Base-by-base conservation (phyloP, 2,797 vertebrate genomes). In the Danio aesculapii region DNA sequence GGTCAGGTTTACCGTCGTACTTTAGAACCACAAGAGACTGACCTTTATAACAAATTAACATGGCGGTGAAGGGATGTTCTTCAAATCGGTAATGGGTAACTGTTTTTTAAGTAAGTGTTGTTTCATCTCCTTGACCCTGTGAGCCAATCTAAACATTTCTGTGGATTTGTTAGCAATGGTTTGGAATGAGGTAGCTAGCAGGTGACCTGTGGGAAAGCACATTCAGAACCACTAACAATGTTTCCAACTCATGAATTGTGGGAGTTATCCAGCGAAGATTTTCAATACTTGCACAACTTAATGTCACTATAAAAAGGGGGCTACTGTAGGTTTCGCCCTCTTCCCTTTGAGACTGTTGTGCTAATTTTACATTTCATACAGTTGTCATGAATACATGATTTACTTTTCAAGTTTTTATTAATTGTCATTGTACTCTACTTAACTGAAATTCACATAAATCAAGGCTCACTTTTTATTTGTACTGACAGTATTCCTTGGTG, bases 11-110 rank as follows among this genome's bases (percentile, higher is more conserved):
- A 58, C 52, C 68, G 19, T 44, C 11, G 11, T 67, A n/a, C 16
- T 66, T 68, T 68, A 57, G 21, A 77, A 58, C 30, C 53, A 44
- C 77, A 62, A 59, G 46, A 21, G 61, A 79, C 67, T 49, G 58
- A 63, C 55, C 50, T 30, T 68, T 41, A 6, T 59, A 68, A 58
- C 8, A n/a, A 66, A 77, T 70, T 8, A 17, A 19, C 14, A 16
- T 62, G 13, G 57, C 41, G 67, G 67, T 79, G 77, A 72, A 44
- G 77, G 77, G 68, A 62, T 72, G 11, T 55, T 61, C 47, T 72
- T 66, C 55, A 64, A 62, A 39, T 41, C 7, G 50, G 69, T 80
- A 64, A 64, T 80, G 78, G 78, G 59, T 64, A 46, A 46, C 17
- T 66, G 11, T 62, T 44, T 62, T 61, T 47, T 57, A 68, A 62